Percentiles rank a stretch among this genome's conserved stretches.
Conservation (phyloP, 2,113 vertebrate genomes). For the Geothlypis trichas region DNA sequence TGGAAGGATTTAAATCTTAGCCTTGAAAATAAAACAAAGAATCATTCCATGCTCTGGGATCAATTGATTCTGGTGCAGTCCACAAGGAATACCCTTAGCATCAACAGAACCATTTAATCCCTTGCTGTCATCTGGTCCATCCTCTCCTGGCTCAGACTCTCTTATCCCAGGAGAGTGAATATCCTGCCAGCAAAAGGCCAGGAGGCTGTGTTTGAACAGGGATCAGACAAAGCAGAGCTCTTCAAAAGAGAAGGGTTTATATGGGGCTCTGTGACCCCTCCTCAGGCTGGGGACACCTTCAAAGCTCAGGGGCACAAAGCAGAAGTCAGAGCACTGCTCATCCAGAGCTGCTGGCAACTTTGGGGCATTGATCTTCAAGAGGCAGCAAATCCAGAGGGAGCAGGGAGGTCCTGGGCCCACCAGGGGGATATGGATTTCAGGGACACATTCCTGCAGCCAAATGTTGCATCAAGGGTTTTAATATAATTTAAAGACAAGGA, state of each 20-base stretch:
- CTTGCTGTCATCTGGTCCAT: neutral
- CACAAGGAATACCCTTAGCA: neutral
- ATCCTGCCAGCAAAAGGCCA: neutral
- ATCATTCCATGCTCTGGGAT: neutral
- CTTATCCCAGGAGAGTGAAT: neutral
- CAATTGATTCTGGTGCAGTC: neutral
- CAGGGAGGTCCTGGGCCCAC: neutral
- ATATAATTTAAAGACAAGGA: neutral
- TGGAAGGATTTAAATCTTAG: neutral
- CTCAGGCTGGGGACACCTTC: neutral
- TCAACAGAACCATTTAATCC: neutral
- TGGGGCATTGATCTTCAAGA: neutral
- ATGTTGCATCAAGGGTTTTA: neutral
- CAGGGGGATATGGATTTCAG: neutral
- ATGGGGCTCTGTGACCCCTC: neutral
- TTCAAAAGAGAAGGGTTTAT: neutral
- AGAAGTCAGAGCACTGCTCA: neutral
- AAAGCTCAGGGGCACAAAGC: neutral
- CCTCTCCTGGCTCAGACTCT: neutral
- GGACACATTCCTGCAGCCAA: neutral
- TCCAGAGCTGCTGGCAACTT: neutral
- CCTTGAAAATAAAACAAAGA: neutral
- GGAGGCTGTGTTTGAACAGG: neutral
- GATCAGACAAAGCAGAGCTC: neutral
- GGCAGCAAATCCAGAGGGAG: neutral